A percentile compares a stretch with the other conserved stretches of the same genome.
Conservation (phyloP, 2,797 vertebrate genomes). For the Tolypeutes matacus region DNA sequence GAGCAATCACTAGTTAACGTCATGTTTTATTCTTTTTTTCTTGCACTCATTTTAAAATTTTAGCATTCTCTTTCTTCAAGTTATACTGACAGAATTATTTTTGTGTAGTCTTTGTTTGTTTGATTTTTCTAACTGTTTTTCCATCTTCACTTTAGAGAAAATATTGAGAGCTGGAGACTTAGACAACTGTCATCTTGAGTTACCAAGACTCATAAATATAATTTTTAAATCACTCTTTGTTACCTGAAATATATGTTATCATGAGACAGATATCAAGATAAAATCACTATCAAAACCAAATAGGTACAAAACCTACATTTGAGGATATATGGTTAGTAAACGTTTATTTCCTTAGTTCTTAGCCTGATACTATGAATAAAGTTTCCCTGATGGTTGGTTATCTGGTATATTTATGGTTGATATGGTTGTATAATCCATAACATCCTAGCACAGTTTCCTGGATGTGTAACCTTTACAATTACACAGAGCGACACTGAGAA, state of each 20-base stretch:
- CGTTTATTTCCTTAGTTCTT: not conserved
- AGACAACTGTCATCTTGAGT: not conserved
- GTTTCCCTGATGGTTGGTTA: not conserved
- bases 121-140: not conserved
- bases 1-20: not conserved
- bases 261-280: not conserved
- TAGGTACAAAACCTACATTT: not conserved
- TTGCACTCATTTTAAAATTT: not conserved
- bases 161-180: not conserved
- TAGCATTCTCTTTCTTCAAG: not conserved
- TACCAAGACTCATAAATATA: not conserved
- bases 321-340: not conserved
- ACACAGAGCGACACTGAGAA: not conserved
- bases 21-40: not conserved
- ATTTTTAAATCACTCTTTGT: not conserved
- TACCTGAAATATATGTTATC: not conserved
- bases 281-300: not conserved
- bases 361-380: not conserved
- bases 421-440: not conserved
- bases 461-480: fast-evolving
- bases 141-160: not conserved
- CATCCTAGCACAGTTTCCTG: not conserved
- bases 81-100: not conserved
- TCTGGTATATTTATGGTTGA: not conserved
- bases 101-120: not conserved